Percentiles rank a stretch among this genome's conserved stretches.
Evolutionary conservation across 2,888 invertebrate species (phyloP).

Genomic region (Leptinotarsa tumamoca): DNA sequence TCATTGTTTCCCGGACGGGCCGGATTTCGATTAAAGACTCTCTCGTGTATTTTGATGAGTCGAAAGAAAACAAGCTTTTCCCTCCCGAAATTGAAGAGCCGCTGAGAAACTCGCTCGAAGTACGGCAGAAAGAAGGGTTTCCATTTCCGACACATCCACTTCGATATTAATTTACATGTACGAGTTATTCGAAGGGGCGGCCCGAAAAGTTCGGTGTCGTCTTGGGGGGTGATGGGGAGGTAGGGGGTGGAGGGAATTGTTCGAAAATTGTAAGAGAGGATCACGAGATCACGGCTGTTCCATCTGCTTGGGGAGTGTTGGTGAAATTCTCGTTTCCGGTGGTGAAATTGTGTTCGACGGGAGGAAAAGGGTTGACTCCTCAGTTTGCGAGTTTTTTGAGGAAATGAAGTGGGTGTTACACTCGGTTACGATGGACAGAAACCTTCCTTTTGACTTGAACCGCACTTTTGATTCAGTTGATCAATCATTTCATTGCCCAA

Average conservation of each 20-base stretch:
- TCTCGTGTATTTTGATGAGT: slow-evolving; percentile 34
- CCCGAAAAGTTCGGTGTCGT: not conserved
- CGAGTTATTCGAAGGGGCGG: slow-evolving; percentile 43
- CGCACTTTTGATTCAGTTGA: no score
- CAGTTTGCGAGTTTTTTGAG: not conserved
- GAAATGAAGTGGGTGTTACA: no score
- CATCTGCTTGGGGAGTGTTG: slow-evolving; percentile 44
- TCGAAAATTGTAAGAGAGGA: slow-evolving; percentile 23
- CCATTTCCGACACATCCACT: slow-evolving; percentile 44
- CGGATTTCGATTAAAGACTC: slow-evolving; percentile 24
- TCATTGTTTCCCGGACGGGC: slow-evolving; percentile 26
- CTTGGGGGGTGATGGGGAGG: not conserved
- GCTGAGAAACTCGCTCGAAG: slow-evolving; percentile 28
- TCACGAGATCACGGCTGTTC: slow-evolving; percentile 38
- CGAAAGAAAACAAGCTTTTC: slow-evolving; percentile 30
- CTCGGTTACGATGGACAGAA: no score
- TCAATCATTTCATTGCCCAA: no score
- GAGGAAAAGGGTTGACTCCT: not conserved
- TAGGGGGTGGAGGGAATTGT: not conserved
- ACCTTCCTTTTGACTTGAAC: no score
- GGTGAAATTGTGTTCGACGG: not conserved
- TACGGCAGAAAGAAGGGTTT: slow-evolving; percentile 34
- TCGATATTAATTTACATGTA: slow-evolving; percentile 49
- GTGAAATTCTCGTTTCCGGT: not conserved
- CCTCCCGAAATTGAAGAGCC: slow-evolving; percentile 31